Evolutionary conservation across 2,113 vertebrate genomes (phyloP), one percentile per base, ranked within the genome.

Genomic region (Thermophis baileyi): DNA sequence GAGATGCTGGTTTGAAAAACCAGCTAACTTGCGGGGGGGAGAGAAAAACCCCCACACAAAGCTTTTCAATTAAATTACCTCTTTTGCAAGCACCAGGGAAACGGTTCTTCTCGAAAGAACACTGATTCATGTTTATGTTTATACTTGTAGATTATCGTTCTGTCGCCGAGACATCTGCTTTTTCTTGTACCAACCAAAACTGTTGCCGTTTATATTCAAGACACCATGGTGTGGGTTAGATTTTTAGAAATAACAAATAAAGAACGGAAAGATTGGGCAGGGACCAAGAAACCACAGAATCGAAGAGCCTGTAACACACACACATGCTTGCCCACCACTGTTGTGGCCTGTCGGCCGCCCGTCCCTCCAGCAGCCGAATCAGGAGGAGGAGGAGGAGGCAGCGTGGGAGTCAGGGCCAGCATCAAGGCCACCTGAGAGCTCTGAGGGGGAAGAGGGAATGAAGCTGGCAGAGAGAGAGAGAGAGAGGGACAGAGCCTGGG

Each of bases 101-200:
- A 95, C 44, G 93, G 95, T 94, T 97, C 96, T 95, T 90, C 91
- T 89, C 95, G 96, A 96, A 88, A 93, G 96, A 95, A 96, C 95
- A 94, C 49, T 85, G 90, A 97, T 97, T 95, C 95, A 96, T 94
- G 96, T 96, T 95, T 95, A 90, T 47, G 63, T 96, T 93, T 93
- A 92, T 92, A 91, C 30, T 46, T 81, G 92, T 94, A 95, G 93
- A 94, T 49, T 96, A 93, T 93, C 90, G 95, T 95, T 92, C 7
- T 95, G 95, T 96, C 94, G 35, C 49, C 85, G 11, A 6, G 16
- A 94, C 1, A 92, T 92, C 95, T 90, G 93, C 94, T 92, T 95
- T 46, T 95, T 69, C 51, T 10, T 46, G 3, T 94, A 95, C 95
- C 94, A 94, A 95, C 93, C 91, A 93, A 95, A 96, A 94, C 63